Evolutionary conservation across 2,797 vertebrate species (phyloP), one percentile per base, ranked within the genome.

Genomic region (Amazonetta brasiliensis): DNA sequence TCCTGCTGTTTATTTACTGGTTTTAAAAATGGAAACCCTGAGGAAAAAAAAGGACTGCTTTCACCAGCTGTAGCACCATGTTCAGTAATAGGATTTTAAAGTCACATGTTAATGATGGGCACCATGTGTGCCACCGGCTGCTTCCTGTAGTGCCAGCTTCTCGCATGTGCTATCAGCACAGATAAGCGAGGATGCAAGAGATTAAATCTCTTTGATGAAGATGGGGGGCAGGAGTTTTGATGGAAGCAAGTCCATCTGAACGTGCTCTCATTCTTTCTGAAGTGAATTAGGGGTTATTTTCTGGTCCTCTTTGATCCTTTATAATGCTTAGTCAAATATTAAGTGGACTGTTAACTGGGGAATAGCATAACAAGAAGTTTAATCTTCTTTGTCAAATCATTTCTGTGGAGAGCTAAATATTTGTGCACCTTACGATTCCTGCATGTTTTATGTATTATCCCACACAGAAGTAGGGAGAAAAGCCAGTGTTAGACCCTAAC

Each of bases 291-390:
- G 72, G 54, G 54, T 75, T 95, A 12, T 86, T 94, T 94, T 50
- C 59, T 97, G 82, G 78, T 54, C 78, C 93, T 33, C 92, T 74
- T 94, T 93, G 76, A 83, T 68, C 84, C 64, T 85, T 71, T 60
- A 48, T 46, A 80, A 60, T 19, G 39, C 52, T 95, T 80, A 94
- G 50, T 83, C 78, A 85, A 93, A 96, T 62, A 95, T 46, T 78
- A 76, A 94, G 69, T 71, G 87, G 90, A 66, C 75, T 35, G 31
- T 81, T 95, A 89, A 55, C 63, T 46, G 48, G 92, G 87, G 84
- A 93, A 87, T 37, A 86, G 55, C 71, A 84, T 30, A 60, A 58
- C 69, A 59, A 79, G 66, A 59, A 82, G 28, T 79, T 87, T 82
- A 79, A 94, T 78, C 85, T 83, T 67, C 54, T 90, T 74, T 94